Base-by-base conservation (phyloP, 2,113 vertebrate species). In the Grammomys surdaster region DNA sequence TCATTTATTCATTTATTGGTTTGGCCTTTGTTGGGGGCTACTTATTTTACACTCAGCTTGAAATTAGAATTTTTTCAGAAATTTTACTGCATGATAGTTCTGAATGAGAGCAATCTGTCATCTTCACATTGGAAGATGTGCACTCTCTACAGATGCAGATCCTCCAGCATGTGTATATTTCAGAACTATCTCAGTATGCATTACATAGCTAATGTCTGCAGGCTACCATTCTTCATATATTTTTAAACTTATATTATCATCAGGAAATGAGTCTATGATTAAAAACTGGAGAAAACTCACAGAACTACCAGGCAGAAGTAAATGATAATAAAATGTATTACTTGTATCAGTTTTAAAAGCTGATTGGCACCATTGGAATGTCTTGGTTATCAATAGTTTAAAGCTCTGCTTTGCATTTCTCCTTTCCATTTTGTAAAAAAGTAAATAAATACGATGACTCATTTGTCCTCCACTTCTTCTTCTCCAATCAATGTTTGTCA, bases 231-330 rank as follows among this genome's bases (percentile, higher is more conserved):
- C 92, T 92, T 94, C 72, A 86, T 78, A 77, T 12, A 28, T 82
- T 9, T 95, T 63, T 93, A 96, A 93, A 93, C 95, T 94, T 94
- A 93, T 91, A 95, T 94, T 96, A 93, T 91, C 94, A 60, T 58
- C 87, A 95, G 91, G 26, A 70, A 36, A 93, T 40, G 60, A 91
- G 86, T 93, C 77, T 78, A 28, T 63, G 81, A n/a, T 92, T 93
- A 76, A 95, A 56, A 94, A 63, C 12, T 54, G 22, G 22, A 77
- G 81, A 89, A 22, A 28, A 51, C 80, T 94, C 88, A 67, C 43
- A 81, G 63, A 77, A 69, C 33, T 54, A 70, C 26, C 78, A 77
- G 40, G 48, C 10, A 95, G 69, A 75, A 92, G 54, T 80, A 85
- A 96, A 93, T 75, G 58, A 69, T 89, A 65, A 96, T 43, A 78